Evolutionary conservation across 2,888 invertebrate genomes (phyloP).

Genomic region (Trissoscelio sp.): DNA sequence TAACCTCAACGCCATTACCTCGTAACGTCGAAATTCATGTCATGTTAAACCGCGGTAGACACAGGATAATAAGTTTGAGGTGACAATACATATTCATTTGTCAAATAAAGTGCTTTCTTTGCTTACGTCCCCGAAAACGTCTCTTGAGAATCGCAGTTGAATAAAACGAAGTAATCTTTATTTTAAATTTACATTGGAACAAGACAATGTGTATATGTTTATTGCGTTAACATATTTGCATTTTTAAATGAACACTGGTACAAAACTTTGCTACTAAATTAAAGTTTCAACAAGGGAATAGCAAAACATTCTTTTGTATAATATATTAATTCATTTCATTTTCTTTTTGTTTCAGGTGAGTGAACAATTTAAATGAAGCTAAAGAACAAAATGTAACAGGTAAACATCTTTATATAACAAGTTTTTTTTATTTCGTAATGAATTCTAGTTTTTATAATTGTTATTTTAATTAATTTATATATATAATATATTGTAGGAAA

Average conservation of each 20-base stretch:
- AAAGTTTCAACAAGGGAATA: not conserved
- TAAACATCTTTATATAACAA: too few relatives aligned
- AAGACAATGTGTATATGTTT: slow-evolving; percentile 23
- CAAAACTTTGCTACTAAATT: not conserved
- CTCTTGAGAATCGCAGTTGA: slow-evolving; percentile 47
- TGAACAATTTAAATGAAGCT: too few relatives aligned
- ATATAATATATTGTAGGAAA: too few relatives aligned
- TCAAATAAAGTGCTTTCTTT: slow-evolving; percentile 62
- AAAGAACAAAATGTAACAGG: too few relatives aligned
- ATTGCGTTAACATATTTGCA: slow-evolving; percentile 36
- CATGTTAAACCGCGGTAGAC: slow-evolving; percentile 58
- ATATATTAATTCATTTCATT: not conserved
- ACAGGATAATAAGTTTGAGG: slow-evolving; percentile 60
- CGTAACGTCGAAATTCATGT: slow-evolving; percentile 64
- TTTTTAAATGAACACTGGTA: slow-evolving; percentile 5
- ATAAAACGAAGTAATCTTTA: slow-evolving; percentile 45
- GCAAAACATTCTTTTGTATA: slow-evolving; percentile 5
- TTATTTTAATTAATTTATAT: too few relatives aligned
- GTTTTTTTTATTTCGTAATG: too few relatives aligned
- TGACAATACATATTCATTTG: slow-evolving; percentile 64
- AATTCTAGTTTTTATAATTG: too few relatives aligned
- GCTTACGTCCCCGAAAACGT: slow-evolving; percentile 49
- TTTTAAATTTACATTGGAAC: slow-evolving; percentile 55
- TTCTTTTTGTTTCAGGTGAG: slow-evolving; percentile 36
- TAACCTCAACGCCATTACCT: slow-evolving; percentile 61